Conservation (phyloP, 2,113 vertebrate species). For the Danionella cerebrum region DNA sequence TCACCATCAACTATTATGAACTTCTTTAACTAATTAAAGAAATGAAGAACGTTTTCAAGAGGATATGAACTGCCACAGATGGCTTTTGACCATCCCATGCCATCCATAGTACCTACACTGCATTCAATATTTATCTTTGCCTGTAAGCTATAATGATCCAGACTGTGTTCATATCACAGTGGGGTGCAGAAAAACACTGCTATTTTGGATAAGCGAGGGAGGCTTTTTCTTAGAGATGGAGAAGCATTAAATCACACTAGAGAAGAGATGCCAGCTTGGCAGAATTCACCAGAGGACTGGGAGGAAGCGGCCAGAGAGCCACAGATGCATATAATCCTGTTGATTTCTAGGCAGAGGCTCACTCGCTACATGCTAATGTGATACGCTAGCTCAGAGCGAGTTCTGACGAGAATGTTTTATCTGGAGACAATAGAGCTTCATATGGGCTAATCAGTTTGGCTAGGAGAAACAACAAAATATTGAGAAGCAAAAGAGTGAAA, state of each 20-base stretch:
- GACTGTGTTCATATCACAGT: constrained; percentile 7
- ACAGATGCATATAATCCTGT: constrained; percentile 17
- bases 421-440: neutral
- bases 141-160: constrained; percentile 7
- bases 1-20: constrained; percentile 20
- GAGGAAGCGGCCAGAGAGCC: constrained; percentile 3
- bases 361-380: constrained; percentile 1
- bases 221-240: constrained; percentile 7
- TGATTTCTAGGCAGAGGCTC: constrained; percentile 10
- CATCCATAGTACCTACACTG: neutral
- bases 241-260: constrained; percentile 9
- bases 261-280: constrained; percentile 14
- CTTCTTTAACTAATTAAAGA: constrained; percentile 20
- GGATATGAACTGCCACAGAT: neutral
- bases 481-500: neutral
- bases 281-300: constrained; percentile 13
- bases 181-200: constrained; percentile 18
- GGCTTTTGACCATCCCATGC: neutral
- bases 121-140: constrained; percentile 4
- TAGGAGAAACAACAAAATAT: neutral
- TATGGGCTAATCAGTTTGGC: neutral
- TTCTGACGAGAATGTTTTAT: neutral
- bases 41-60: neutral
- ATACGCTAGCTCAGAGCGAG: neutral
- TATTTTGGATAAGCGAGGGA: constrained; percentile 14